Conservation (phyloP, 2,888 invertebrate species). For the Phaedon cochleariae region DNA sequence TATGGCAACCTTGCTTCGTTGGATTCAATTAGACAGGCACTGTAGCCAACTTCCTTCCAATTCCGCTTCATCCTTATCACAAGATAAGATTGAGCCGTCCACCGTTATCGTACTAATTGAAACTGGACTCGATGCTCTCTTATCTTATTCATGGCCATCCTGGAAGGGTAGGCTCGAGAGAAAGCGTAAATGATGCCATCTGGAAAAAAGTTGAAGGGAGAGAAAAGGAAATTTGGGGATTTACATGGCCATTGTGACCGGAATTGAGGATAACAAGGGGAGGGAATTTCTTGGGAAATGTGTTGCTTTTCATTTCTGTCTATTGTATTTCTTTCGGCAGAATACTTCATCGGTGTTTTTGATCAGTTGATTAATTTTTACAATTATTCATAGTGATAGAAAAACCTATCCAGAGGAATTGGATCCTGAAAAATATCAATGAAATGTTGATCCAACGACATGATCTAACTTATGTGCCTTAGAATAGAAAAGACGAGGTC, state of each 20-base stretch:
- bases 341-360: too few relatives aligned
- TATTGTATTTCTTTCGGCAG: too few relatives aligned
- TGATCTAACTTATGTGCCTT: too few relatives aligned
- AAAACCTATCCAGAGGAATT: too few relatives aligned
- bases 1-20: constrained; percentile 14
- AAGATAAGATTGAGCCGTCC: constrained; percentile 54
- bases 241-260: constrained; percentile 9
- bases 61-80: constrained; percentile 50
- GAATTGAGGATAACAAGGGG: constrained; percentile 12
- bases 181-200: constrained; percentile 18
- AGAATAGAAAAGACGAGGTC: too few relatives aligned
- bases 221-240: constrained; percentile 3
- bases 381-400: too few relatives aligned
- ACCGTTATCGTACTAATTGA: constrained; percentile 56
- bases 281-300: not conserved
- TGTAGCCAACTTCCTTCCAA: constrained; percentile 43
- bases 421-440: too few relatives aligned
- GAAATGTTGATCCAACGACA: too few relatives aligned
- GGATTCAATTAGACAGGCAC: constrained; percentile 29
- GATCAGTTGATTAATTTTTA: too few relatives aligned
- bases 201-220: not conserved
- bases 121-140: constrained; percentile 52
- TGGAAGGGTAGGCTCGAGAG: constrained; percentile 14
- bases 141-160: constrained; percentile 41
- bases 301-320: not conserved